Evolutionary conservation across 2,888 invertebrate genomes (phyloP).

Genomic region (Pasiphila rectangulata): DNA sequence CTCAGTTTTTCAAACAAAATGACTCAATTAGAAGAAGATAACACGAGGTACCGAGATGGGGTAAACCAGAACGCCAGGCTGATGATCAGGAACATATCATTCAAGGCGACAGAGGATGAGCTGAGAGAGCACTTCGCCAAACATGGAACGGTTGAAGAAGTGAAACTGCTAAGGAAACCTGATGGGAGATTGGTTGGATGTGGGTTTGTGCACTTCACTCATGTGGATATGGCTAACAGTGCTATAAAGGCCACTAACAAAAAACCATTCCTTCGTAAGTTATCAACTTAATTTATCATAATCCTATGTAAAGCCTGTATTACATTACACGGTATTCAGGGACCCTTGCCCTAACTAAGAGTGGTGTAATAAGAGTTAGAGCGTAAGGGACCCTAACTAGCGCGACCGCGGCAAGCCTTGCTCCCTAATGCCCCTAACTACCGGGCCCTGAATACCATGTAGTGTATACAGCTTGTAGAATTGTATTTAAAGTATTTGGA

Average conservation of each 20-base stretch:
- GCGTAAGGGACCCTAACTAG: no score
- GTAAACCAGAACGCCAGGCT: constrained; percentile 79
- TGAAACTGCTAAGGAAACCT: constrained; percentile 86
- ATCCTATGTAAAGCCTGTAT: no score
- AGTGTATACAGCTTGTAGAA: no score
- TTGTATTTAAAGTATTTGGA: no score
- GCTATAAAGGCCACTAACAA: constrained; percentile 86
- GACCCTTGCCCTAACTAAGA: no score
- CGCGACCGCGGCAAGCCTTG: no score
- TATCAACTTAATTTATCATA: no score
- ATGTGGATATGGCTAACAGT: constrained; percentile 88
- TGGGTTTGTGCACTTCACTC: constrained; percentile 92
- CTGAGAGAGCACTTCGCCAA: constrained; percentile 85
- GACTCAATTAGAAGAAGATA: constrained; percentile 47
- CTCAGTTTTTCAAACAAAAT: constrained; percentile 27
- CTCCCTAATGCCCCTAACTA: no score
- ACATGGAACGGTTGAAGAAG: constrained; percentile 88
- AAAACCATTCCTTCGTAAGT: constrained; percentile 81
- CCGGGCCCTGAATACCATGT: no score
- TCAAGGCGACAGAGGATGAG: constrained; percentile 86
- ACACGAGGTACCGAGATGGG: constrained; percentile 51
- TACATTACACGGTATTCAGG: no score
- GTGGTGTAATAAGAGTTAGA: no score
- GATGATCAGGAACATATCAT: constrained; percentile 84
- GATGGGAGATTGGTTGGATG: constrained; percentile 91